Percentiles rank a stretch among this genome's conserved stretches.
phyloP scores from a whole-genome alignment of 2,797 vertebrate genomes.

The Pampus argenteus region DNA sequence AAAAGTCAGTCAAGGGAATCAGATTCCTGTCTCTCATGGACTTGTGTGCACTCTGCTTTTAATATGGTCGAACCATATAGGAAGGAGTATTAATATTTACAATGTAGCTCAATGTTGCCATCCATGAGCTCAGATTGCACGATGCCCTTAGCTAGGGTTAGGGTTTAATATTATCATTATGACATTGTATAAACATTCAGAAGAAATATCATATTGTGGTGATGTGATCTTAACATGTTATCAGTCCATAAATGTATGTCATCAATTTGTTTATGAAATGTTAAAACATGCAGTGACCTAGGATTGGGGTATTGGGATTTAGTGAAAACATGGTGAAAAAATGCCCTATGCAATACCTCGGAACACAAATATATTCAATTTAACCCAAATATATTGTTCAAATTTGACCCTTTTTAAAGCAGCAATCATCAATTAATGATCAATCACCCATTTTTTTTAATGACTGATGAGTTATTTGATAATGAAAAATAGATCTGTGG shows the following conservation, averaged over 20 bases:
- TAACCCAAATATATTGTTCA: no score
- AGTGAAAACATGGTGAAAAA: not conserved
- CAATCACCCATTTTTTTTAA: not conserved
- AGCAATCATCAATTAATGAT: no score
- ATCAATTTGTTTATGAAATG: no score
- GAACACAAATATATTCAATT: not conserved
- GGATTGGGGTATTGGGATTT: not conserved
- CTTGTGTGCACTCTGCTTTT: not conserved
- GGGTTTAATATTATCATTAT: conserved; percentile 4
- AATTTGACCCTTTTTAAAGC: no score
- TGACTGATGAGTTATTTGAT: no score
- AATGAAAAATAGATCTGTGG: no score
- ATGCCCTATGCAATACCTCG: not conserved
- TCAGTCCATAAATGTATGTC: not conserved
- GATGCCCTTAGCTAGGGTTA: not conserved
- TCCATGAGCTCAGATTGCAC: conserved; percentile 7
- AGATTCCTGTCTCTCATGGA: conserved; percentile 18
- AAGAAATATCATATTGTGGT: not conserved
- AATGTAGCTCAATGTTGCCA: no score
- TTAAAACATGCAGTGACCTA: not conserved
- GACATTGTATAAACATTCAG: conserved; percentile 6
- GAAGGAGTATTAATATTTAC: conserved; percentile 5
- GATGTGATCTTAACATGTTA: not conserved
- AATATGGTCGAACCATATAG: not conserved
- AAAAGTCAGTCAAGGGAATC: not conserved